Percentiles rank a stretch among this genome's conserved stretches.
phyloP scores from a whole-genome alignment of 2,888 invertebrate species.

The Clepsis dumicolana region DNA sequence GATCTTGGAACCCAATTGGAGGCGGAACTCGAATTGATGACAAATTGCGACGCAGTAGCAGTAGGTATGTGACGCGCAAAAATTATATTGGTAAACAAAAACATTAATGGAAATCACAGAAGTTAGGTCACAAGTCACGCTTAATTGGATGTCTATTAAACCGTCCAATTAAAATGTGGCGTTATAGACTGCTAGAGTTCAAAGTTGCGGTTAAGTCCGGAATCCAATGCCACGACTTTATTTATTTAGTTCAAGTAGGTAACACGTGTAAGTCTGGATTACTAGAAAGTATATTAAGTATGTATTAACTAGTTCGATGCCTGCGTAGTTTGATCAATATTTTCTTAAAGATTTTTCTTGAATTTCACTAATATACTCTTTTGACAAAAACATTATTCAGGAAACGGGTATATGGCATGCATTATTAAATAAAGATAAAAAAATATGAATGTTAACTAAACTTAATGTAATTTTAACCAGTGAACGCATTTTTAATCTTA shows the following conservation, averaged over 20 bases:
- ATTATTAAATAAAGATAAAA: too few species aligned
- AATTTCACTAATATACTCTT: too few species aligned
- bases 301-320: not conserved
- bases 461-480: too few species aligned
- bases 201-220: not conserved
- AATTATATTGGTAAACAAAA: conserved; percentile 14
- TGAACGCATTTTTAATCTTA: too few species aligned
- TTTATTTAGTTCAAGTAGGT: not conserved
- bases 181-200: not conserved
- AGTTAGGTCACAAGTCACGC: not conserved
- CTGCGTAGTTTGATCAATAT: too few species aligned
- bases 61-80: conserved; percentile 10
- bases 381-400: too few species aligned
- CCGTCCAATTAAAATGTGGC: not conserved
- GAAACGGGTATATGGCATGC: too few species aligned
- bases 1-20: not conserved
- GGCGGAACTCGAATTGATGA: conserved; percentile 2
- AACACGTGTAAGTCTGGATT: not conserved
- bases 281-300: not conserved
- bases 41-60: conserved; percentile 1
- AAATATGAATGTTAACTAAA: too few species aligned
- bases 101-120: not conserved
- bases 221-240: not conserved
- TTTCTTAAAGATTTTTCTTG: too few species aligned
- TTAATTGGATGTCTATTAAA: conserved; percentile 1